phyloP scores from a whole-genome alignment of 37 sponge, comb jelly and placozoan genomes.

The Theonella swinhoei region DNA sequence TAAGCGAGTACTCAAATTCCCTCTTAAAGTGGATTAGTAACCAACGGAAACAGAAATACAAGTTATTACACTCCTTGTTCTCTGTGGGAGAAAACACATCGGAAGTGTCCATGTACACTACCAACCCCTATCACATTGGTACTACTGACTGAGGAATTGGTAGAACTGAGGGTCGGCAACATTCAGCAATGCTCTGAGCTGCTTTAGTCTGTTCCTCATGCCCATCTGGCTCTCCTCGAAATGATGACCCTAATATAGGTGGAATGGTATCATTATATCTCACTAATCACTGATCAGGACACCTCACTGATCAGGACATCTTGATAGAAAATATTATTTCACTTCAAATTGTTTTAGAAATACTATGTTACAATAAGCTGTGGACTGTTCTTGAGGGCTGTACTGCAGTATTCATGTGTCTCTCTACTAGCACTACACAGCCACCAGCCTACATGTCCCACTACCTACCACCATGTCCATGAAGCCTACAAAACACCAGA shows the following conservation, averaged over 20 bases:
- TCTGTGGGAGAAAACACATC: conserved; percentile 56
- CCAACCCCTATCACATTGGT: background rate
- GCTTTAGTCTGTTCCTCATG: conserved; percentile 71
- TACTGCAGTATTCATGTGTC: too few relatives aligned
- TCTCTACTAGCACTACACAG: too few relatives aligned
- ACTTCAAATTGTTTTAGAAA: background rate
- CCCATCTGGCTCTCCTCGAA: conserved; percentile 82
- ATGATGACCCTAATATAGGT: conserved; percentile 52
- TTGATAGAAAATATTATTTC: background rate
- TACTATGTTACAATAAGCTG: background rate
- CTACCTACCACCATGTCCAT: conserved; percentile 89
- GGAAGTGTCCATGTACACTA: background rate
- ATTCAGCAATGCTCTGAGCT: conserved; percentile 68
- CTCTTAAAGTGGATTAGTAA: conserved; percentile 91
- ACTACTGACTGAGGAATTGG: conserved; percentile 73
- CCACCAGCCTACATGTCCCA: too few relatives aligned
- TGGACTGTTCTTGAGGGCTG: too few relatives aligned
- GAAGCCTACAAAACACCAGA: conserved; percentile 98
- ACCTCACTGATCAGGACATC: too few relatives aligned
- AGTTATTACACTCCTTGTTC: conserved; percentile 69
- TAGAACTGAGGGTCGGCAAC: conserved; percentile 71
- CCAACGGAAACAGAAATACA: conserved; percentile 97
- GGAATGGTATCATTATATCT: background rate
- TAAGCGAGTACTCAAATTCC: conserved; percentile 77
- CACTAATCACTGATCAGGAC: too few relatives aligned